Evolutionary conservation across 2,113 vertebrate genomes (phyloP).

Genomic region (Leptosomus discolor): DNA sequence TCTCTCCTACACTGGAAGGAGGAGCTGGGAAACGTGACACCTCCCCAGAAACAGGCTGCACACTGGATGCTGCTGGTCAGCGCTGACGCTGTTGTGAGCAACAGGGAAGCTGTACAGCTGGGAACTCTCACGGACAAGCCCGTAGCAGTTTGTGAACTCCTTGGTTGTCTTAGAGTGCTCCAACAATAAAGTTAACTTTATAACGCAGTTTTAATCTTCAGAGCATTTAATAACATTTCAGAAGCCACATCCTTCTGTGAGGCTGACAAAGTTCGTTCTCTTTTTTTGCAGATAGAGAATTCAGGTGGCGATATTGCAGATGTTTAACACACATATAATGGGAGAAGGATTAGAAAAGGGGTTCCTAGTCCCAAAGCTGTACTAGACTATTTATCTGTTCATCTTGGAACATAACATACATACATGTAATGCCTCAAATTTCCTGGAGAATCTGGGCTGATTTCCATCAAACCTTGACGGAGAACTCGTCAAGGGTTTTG

Average conservation of each 20-base stretch:
- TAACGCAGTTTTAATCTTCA: not conserved
- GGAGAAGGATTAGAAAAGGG: not conserved
- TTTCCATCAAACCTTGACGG: not conserved
- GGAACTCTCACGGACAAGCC: not conserved
- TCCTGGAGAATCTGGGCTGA: not conserved
- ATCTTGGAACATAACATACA: not conserved
- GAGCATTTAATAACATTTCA: not conserved
- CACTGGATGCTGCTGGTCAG: not conserved
- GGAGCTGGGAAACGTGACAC: not conserved
- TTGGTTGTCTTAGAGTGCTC: not conserved
- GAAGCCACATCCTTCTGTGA: not conserved
- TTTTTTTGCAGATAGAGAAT: not conserved
- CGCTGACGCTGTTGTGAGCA: not conserved
- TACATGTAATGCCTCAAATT: not conserved
- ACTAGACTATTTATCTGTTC: not conserved
- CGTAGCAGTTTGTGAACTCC: not conserved
- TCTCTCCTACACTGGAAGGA: not conserved
- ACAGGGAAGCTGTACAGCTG: not conserved
- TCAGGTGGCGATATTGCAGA: not conserved
- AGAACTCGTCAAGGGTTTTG: not conserved
- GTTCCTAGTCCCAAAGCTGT: not conserved
- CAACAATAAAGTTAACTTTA: not conserved
- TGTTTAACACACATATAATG: not conserved
- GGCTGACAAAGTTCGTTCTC: not conserved
- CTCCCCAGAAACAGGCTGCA: not conserved